Conservation (phyloP, 2,797 vertebrate species). For the Sebastes vulpes region DNA sequence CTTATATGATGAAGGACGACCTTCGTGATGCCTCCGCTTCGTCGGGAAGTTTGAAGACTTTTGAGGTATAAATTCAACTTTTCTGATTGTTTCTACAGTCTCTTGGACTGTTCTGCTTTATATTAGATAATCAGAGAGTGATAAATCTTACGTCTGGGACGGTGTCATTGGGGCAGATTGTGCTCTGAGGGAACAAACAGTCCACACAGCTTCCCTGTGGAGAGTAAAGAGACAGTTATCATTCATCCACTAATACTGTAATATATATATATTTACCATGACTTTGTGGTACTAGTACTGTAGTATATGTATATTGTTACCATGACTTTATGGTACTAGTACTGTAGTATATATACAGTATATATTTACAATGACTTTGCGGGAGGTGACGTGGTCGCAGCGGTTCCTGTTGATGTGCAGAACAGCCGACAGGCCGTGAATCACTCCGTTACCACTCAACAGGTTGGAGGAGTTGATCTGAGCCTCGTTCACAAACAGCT, state of each 20-base stretch:
- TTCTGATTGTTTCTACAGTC: too few relatives aligned
- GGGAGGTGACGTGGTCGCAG: slow-evolving; percentile 83
- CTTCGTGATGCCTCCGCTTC: too few relatives aligned
- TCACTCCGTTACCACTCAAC: slow-evolving; percentile 90
- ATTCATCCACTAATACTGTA: background rate
- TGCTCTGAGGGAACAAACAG: slow-evolving; percentile 59
- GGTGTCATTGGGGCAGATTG: slow-evolving; percentile 84
- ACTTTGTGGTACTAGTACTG: background rate
- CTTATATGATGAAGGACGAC: too few relatives aligned
- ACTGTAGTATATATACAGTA: background rate
- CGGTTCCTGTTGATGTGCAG: slow-evolving; percentile 91
- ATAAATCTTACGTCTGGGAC: slow-evolving; percentile 78
- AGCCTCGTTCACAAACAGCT: slow-evolving; percentile 92
- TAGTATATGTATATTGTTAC: background rate
- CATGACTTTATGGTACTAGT: background rate
- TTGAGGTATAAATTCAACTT: too few relatives aligned
- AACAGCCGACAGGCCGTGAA: slow-evolving; percentile 90
- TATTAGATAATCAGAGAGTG: too few relatives aligned
- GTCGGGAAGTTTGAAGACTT: background rate
- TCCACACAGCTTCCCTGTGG: slow-evolving; percentile 75
- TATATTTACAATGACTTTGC: slow-evolving; percentile 49
- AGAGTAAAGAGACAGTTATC: background rate
- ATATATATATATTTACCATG: background rate
- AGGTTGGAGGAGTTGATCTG: slow-evolving; percentile 88
- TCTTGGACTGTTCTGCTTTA: background rate